Percentiles rank a stretch among this genome's conserved stretches.
phyloP scores from a whole-genome alignment of 2,888 invertebrate genomes.

The Mactromeris polynyma region DNA sequence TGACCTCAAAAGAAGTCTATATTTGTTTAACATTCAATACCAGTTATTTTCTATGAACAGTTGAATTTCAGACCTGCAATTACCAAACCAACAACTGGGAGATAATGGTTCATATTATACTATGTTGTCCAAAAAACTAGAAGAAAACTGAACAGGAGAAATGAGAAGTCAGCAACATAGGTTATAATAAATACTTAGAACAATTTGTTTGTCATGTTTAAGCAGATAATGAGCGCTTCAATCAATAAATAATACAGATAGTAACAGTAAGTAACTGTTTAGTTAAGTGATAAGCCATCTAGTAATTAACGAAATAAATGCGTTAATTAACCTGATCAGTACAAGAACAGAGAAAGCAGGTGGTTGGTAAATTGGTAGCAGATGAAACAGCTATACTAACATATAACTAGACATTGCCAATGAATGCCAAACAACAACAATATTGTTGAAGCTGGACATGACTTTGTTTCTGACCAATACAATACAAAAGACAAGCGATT shows the following conservation, averaged over 20 bases:
- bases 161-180: not conserved
- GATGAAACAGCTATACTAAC: not conserved
- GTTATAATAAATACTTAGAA: not conserved
- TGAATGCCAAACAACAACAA: too few relatives aligned
- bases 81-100: too few relatives aligned
- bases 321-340: not conserved
- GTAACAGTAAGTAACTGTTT: conserved; percentile 1
- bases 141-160: not conserved
- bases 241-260: not conserved
- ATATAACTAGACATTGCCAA: conserved; percentile 6
- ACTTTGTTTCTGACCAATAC: too few relatives aligned
- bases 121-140: not conserved
- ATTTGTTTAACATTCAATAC: too few relatives aligned
- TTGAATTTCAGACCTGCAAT: too few relatives aligned
- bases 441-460: too few relatives aligned
- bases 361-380: conserved; percentile 24
- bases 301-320: not conserved
- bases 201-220: not conserved
- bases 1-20: too few relatives aligned
- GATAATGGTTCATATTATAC: too few relatives aligned
- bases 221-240: not conserved
- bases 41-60: not conserved
- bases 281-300: conserved; percentile 18
- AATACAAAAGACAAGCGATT: too few relatives aligned
- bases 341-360: conserved; percentile 17